A percentile compares a stretch with the other conserved stretches of the same genome.
These are phyloP conservation scores for Hemaris fuciformis DNA, from an alignment of 2,888 invertebrate genomes.

Conservation along the genomic window DNA sequence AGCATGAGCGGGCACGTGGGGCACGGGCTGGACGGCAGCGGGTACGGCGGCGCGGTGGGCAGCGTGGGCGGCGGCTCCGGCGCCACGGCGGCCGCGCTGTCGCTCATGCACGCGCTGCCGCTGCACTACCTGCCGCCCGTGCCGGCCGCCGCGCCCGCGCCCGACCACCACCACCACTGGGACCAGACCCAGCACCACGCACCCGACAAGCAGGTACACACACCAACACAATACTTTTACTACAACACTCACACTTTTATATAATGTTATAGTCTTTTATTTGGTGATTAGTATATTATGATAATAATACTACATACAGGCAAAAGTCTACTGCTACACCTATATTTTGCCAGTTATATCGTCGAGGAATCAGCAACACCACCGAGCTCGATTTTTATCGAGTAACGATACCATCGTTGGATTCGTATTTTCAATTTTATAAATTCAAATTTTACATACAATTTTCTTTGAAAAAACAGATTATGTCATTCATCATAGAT, in stretches of 20 bases:
- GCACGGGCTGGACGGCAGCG: conserved; percentile 30
- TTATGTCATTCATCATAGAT: too few relatives aligned
- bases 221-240: background rate
- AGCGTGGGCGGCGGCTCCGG: conserved; percentile 34
- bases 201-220: conserved; percentile 61
- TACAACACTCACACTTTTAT: background rate
- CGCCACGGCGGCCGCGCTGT: conserved; percentile 54
- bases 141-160: conserved; percentile 46
- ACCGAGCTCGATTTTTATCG: too few relatives aligned
- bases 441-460: too few relatives aligned
- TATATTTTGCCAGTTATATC: too few relatives aligned
- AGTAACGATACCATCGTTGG: too few relatives aligned
- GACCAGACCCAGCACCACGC: conserved; percentile 56
- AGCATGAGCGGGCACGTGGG: conserved; percentile 21
- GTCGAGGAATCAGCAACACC: too few relatives aligned
- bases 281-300: too few relatives aligned
- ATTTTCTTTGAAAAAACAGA: too few relatives aligned
- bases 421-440: too few relatives aligned
- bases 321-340: too few relatives aligned
- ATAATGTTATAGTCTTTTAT: too few relatives aligned
- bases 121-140: conserved; percentile 70
- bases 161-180: conserved; percentile 53
- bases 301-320: too few relatives aligned
- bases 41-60: conserved; percentile 27
- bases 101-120: conserved; percentile 73